These are phyloP conservation scores for Tragelaphus imberbis DNA, from an alignment of 2,113 vertebrate species.

Conservation along the genomic window DNA sequence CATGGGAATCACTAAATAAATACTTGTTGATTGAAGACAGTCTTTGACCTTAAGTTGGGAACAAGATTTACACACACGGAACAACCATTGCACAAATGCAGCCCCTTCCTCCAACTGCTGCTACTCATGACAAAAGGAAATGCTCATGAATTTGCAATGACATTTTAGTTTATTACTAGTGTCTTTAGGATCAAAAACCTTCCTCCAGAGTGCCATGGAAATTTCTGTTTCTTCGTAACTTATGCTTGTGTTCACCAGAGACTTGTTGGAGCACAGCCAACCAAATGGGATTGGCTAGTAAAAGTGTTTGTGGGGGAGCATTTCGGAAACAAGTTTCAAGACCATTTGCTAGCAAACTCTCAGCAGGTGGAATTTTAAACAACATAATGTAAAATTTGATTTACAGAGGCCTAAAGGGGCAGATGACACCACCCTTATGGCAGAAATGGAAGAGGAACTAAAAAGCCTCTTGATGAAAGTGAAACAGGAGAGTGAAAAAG, in stretches of 20 bases:
- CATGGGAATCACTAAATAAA: slow-evolving; percentile 43
- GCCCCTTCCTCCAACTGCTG: background rate
- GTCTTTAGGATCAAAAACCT: slow-evolving; percentile 56
- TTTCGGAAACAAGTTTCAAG: slow-evolving; percentile 50
- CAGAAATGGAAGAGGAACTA: too few species aligned
- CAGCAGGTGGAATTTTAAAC: slow-evolving; percentile 43
- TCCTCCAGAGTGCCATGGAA: slow-evolving; percentile 54
- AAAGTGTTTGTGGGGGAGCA: slow-evolving; percentile 52
- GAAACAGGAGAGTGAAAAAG: too few species aligned
- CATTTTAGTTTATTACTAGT: slow-evolving; percentile 34
- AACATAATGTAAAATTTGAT: slow-evolving; percentile 3
- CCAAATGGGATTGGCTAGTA: slow-evolving; percentile 61
- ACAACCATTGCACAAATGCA: background rate
- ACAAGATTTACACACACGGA: slow-evolving; percentile 22
- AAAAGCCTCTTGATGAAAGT: too few species aligned
- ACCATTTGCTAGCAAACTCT: slow-evolving; percentile 57
- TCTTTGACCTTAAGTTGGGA: slow-evolving; percentile 27
- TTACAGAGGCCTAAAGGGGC: background rate
- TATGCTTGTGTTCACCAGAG: slow-evolving; percentile 43
- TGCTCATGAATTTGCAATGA: slow-evolving; percentile 27
- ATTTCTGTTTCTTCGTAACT: slow-evolving; percentile 47
- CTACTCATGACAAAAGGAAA: slow-evolving; percentile 28
- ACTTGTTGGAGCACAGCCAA: slow-evolving; percentile 41
- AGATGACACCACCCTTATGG: background rate
- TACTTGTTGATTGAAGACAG: slow-evolving; percentile 41